Base-by-base conservation (phyloP, 1,140 invertebrate species). In the Leptinotarsa defecta region DNA sequence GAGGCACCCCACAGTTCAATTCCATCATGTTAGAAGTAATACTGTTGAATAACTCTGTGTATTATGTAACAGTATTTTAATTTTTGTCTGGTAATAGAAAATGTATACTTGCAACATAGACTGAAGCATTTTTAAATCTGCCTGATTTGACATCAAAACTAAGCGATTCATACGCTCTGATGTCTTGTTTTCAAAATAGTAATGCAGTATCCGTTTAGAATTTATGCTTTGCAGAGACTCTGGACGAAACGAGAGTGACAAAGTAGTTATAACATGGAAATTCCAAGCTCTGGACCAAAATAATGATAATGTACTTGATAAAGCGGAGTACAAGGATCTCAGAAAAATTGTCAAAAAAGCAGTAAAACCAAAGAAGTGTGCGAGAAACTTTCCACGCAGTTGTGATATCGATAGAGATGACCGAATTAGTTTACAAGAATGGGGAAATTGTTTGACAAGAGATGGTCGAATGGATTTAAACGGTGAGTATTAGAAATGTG, bases 351-450 rank as follows among this genome's bases (percentile, higher is more conserved):
- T 96, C 1, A 94, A 93, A 83, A 94, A 95, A 86, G 91, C 94
- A 24, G 93, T 97, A 20, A 93, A 93, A 79, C 96, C 96, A 13
- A 93, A 93, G 84, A 90, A 93, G 75, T 98, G 96, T 86, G 94
- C 95, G 70, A 92, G 94, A 78, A 92, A 90, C n/a, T 98, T 97
- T 87, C 91, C 94, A 2, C 91, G 92, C 71, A 91, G 91, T 76
- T 98, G 96, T 86, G 96, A 98, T 86, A 87, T 91, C 49, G 91
- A 96, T 85, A 87, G 88, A 57, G 93, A 98, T 87, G 89, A 91
- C 19, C 88, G 88, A n/a, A 79, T 81, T 63, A 91, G 93, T 6
- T 88, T 89, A 24, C 89, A 91, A 71, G 96, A 97, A 86, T 97
- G 95, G 96, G 89, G 89, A 17, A 89, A 91, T 43, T 97, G 96